Base-by-base conservation (phyloP, 2,888 invertebrate genomes). In the Sicus ferrugineus region DNA sequence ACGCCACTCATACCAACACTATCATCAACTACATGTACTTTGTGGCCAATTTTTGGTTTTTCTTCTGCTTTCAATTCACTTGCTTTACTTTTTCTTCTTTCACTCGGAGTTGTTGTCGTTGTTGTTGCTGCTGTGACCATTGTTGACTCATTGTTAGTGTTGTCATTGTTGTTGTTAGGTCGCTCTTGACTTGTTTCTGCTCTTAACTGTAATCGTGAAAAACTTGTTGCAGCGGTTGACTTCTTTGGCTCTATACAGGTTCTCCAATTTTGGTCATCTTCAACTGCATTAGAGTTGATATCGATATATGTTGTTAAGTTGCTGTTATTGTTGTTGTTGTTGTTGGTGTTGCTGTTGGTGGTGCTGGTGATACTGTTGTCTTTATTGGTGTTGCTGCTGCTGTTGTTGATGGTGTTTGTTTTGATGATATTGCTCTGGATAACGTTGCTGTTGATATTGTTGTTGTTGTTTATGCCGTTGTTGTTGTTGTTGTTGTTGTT, bases 141-240 rank as follows among this genome's bases (percentile, higher is more conserved):
- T 64, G 64, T 14, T 30, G 28, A 28, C 67, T 67, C 71, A 68
- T 67, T 7, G 26, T 48, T 30, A 16, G 42, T 63, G 21, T 31
- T 46, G 48, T 34, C 34, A 56, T 46, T 68, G 31, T 67, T 68
- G 62, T 26, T 50, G n/a, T n/a, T n/a, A n/a, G n/a, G n/a, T 23
- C 30, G 48, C 52, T 23, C 11, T 26, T 42, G 65, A 23, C 23
- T 19, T n/a, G 11, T 30, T 50, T 34, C 58, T 52, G 67, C 68
- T 71, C 61, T 71, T 38, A 71, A 61, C 26, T 70, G 50, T 52
- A 71, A 63, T 26, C 71, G 73, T 70, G 73, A 67, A 71, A 71
- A 63, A 62, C 64, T 65, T 26, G 38, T 38, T 28, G 38, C 30
- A 16, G 58, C 28, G 19, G 64, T 34, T 64, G 65, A 31, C 14